Base-by-base conservation (phyloP, 2,113 vertebrate genomes). In the Takifugu flavidus region DNA sequence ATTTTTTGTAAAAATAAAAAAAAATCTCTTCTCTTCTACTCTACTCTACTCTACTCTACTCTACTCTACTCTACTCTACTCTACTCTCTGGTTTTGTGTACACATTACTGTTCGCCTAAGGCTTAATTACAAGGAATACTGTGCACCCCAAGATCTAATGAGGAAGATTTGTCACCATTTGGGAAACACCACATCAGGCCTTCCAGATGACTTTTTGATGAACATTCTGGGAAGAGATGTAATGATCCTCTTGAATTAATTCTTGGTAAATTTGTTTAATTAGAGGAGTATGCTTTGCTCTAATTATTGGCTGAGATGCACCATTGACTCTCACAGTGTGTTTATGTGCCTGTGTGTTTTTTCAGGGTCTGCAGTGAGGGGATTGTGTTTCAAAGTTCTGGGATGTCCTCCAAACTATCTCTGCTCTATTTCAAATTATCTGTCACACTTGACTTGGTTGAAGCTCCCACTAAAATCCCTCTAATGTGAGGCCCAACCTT, bases 191-290 rank as follows among this genome's bases (percentile, higher is more conserved):
- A 20, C 20, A 20, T 20, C 59, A 53, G 44, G 71, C 49, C 52
- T 52, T 59, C 58, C 27, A 34, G 44, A 15, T 3, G 27, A 49
- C 45, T 46, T 67, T 59, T 71, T 80, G 74, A 74, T 78, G 46
- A 65, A 80, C 70, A 67, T 78, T 76, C 70, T 86, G 44, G 11
- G 49, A 60, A 67, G 70, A 34, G 59, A 70, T 27, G 28, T 81
- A 79, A 84, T 76, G 72, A 77, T 65, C 71, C 59, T 53, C 72
- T 82, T 45, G 59, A 82, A 83, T 84, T 74, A 86, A 78, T 82
- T 73, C 59, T 61, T 62, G n/a, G 62, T 56, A 69, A 78, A 80
- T 80, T 72, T 82, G 69, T 78, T 74, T 80, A 87, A 89, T 84
- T 83, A 86, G 80, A 67, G 54, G 66, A 75, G 65, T 75, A 72